These are phyloP conservation scores for Typhlomys cinereus DNA, from an alignment of 2,113 vertebrate species.

Conservation along the genomic window DNA sequence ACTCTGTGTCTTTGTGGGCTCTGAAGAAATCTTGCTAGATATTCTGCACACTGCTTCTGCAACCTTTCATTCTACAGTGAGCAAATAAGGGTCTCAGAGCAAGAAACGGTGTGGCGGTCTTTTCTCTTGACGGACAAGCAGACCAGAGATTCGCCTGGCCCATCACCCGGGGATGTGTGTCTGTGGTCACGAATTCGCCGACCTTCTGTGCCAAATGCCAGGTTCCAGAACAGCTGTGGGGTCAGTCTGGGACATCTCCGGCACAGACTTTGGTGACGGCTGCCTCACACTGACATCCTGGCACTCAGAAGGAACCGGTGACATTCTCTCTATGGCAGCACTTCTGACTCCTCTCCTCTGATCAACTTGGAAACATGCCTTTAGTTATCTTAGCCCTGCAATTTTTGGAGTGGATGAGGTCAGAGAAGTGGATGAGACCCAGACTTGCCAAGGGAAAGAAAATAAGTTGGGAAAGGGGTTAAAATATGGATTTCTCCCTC, in stretches of 20 bases:
- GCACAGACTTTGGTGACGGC: background rate
- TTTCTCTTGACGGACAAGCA: background rate
- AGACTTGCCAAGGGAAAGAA: background rate
- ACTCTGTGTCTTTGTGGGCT: background rate
- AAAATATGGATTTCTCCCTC: no score
- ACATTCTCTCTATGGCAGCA: background rate
- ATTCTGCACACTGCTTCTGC: background rate
- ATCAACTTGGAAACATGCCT: background rate
- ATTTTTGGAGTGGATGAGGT: background rate
- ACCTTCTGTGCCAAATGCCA: background rate
- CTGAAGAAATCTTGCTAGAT: background rate
- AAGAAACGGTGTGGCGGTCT: accelerated
- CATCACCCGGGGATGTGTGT: background rate
- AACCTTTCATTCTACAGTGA: background rate
- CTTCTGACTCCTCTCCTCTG: background rate
- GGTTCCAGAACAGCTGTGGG: constrained; percentile 8
- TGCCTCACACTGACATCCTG: background rate
- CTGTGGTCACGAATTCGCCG: background rate
- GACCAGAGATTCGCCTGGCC: background rate
- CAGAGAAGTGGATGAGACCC: background rate
- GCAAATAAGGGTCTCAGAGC: background rate
- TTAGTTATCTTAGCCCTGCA: background rate
- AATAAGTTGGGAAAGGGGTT: no score
- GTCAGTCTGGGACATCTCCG: constrained; percentile 27
- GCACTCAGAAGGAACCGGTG: background rate